phyloP scores from a whole-genome alignment of 1,140 invertebrate genomes.

The Caenorhabditis remanei region DNA sequence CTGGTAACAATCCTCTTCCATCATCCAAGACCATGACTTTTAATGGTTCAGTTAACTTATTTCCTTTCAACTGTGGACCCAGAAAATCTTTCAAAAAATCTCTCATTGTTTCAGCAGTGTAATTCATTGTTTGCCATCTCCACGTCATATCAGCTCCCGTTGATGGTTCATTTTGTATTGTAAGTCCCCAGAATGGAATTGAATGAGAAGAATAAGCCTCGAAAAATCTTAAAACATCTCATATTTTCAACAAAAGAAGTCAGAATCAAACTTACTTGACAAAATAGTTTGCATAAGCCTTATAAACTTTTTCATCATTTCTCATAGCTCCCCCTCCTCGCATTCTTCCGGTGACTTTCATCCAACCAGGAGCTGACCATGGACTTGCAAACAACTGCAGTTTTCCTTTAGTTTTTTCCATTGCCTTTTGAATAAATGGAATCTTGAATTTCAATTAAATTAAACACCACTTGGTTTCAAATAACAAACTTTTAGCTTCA shows the following conservation, averaged over 20 bases:
- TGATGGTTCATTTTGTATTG: conserved; percentile 82
- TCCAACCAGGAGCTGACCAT: conserved; percentile 91
- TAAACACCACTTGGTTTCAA: background rate
- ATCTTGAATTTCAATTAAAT: conserved; percentile 80
- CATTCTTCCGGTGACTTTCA: conserved; percentile 86
- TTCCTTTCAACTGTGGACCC: conserved; percentile 65
- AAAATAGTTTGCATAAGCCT: conserved; percentile 87
- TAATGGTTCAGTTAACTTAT: conserved; percentile 57
- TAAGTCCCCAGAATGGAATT: conserved; percentile 82
- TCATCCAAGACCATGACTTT: conserved; percentile 77
- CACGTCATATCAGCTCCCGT: conserved; percentile 78
- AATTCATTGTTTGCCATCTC: conserved; percentile 84
- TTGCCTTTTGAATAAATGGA: conserved; percentile 82
- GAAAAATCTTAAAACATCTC: conserved; percentile 80
- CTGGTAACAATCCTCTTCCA: conserved; percentile 80
- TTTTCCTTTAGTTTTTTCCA: conserved; percentile 76
- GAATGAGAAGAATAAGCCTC: conserved; percentile 81
- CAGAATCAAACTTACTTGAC: conserved; percentile 80
- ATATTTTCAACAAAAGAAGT: background rate
- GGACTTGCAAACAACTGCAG: conserved; percentile 83
- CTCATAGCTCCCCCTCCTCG: conserved; percentile 81
- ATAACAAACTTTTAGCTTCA: conserved; percentile 28
- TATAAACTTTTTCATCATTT: conserved; percentile 80
- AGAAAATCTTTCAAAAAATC: conserved; percentile 71
- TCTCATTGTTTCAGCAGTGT: conserved; percentile 76